These are phyloP conservation scores for Cryptocephalus primarius DNA, from an alignment of 2,888 invertebrate species.

Conservation along the genomic window DNA sequence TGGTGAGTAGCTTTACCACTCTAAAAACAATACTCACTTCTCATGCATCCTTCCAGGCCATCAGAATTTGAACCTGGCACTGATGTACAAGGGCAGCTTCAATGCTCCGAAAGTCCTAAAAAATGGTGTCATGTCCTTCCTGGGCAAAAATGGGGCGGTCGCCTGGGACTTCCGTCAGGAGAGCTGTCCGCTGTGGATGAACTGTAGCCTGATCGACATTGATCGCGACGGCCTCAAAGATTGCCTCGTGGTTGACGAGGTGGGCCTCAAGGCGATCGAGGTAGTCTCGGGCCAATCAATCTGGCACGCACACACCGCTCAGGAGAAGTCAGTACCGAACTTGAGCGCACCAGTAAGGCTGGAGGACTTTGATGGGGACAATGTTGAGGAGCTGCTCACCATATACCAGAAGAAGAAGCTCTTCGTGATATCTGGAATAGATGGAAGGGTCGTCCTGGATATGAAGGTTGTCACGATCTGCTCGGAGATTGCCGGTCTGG, in stretches of 20 bases:
- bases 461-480: constrained; percentile 28
- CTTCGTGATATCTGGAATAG: constrained; percentile 58
- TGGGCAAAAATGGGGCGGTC: constrained; percentile 49
- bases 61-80: constrained; percentile 53
- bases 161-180: constrained; percentile 64
- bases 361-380: constrained; percentile 63
- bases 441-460: constrained; percentile 54
- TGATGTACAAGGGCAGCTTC: constrained; percentile 60
- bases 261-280: constrained; percentile 52
- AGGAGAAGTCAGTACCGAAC: constrained; percentile 43
- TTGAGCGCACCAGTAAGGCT: constrained; percentile 60
- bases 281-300: constrained; percentile 47
- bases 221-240: constrained; percentile 61
- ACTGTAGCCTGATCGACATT: constrained; percentile 63
- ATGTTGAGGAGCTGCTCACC: constrained; percentile 56
- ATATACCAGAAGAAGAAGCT: constrained; percentile 41
- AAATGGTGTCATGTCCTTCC: constrained; percentile 25
- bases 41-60: too few relatives aligned
- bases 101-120: constrained; percentile 43
- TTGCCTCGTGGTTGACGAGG: constrained; percentile 63
- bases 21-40: too few relatives aligned
- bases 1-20: constrained; percentile 27
- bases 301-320: constrained; percentile 49
- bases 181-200: constrained; percentile 58
- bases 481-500: constrained; percentile 10